These are phyloP conservation scores for Ambastaia sidthimunki DNA, from an alignment of 2,797 vertebrate genomes.

Conservation along the genomic window DNA sequence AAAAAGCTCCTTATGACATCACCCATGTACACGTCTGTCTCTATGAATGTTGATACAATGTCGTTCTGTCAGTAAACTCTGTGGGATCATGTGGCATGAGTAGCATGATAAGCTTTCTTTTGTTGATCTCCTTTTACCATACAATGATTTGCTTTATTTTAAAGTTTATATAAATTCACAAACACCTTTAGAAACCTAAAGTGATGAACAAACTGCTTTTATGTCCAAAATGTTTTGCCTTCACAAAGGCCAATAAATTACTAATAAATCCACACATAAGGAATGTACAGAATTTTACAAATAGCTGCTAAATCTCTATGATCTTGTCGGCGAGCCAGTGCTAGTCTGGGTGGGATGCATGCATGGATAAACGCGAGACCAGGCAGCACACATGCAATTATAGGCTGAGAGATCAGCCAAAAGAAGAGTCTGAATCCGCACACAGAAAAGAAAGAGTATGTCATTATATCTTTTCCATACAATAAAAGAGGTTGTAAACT, in stretches of 20 bases:
- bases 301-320: conserved; percentile 12
- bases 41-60: conserved; percentile 19
- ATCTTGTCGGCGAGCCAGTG: background rate
- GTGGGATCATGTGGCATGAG: background rate
- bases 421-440: conserved; percentile 34
- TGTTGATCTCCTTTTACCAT: too few species aligned
- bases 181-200: background rate
- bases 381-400: conserved; percentile 40
- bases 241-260: background rate
- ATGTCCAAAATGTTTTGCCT: background rate
- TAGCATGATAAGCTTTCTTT: background rate
- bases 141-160: too few species aligned
- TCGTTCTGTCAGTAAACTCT: background rate
- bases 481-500: too few species aligned
- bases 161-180: too few species aligned
- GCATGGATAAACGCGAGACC: conserved; percentile 22
- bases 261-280: background rate
- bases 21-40: too few species aligned
- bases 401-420: conserved; percentile 46
- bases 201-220: background rate
- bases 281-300: conserved; percentile 3
- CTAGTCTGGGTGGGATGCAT: background rate
- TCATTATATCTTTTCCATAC: too few species aligned
- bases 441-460: too few species aligned
- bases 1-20: conserved; percentile 7